phyloP scores from a whole-genome alignment of 2,113 vertebrate genomes.

The Brachyhypopomus gauderio region DNA sequence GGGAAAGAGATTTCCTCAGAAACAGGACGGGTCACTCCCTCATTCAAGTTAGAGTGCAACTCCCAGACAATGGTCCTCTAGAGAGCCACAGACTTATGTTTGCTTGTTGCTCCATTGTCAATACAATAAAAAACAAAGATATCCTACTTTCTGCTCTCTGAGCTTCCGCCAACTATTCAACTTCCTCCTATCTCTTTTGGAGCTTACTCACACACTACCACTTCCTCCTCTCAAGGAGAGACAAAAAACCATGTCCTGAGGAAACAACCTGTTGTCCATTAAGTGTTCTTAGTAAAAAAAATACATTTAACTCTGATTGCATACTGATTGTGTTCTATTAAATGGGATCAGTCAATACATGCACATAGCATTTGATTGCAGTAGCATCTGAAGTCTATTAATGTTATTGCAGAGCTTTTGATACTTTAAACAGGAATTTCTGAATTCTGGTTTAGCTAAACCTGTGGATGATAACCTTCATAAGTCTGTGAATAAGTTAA shows the following conservation, averaged over 20 bases:
- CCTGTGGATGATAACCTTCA: background rate
- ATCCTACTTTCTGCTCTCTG: constrained; percentile 51
- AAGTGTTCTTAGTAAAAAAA: background rate
- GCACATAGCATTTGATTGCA: constrained; percentile 16
- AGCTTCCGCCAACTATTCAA: constrained; percentile 46
- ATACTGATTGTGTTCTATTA: background rate
- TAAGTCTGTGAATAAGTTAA: too few species aligned
- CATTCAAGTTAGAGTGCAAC: constrained; percentile 35
- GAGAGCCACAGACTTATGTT: constrained; percentile 27
- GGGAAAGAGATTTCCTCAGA: constrained; percentile 47
- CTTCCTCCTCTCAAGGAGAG: constrained; percentile 48
- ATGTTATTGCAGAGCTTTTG: background rate
- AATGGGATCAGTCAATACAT: background rate
- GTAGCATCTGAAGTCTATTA: background rate
- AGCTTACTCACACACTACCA: constrained; percentile 33
- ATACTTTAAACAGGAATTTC: too few species aligned
- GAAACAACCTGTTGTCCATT: constrained; percentile 35
- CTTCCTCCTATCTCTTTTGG: constrained; percentile 47
- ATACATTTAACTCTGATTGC: constrained; percentile 17
- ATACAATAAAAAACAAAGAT: constrained; percentile 55
- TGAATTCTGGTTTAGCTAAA: background rate
- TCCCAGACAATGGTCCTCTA: constrained; percentile 53
- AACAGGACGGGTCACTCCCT: constrained; percentile 54
- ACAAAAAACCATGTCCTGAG: constrained; percentile 33
- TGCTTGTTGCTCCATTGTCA: constrained; percentile 37